Evolutionary conservation across 2,888 invertebrate species (phyloP).

Genomic region (Kuschelorhynchus macadamiae): DNA sequence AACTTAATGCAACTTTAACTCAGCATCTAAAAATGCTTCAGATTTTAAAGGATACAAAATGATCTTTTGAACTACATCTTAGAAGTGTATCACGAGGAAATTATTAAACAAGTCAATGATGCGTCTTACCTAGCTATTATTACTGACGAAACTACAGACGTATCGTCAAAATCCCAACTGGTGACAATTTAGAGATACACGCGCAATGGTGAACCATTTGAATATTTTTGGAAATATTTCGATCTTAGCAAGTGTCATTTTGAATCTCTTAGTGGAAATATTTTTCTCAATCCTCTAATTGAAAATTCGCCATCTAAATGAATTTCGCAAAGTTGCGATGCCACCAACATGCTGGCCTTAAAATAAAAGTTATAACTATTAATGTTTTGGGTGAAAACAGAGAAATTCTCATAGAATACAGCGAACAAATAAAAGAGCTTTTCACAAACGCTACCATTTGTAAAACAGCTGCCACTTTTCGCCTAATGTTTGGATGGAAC

Average conservation of each 20-base stretch:
- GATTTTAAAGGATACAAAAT: slow-evolving; percentile 55
- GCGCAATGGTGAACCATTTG: slow-evolving; percentile 34
- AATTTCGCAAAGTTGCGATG: slow-evolving; percentile 49
- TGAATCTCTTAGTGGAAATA: slow-evolving; percentile 3
- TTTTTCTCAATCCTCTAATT: slow-evolving; percentile 41
- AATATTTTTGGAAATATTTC: slow-evolving; percentile 57
- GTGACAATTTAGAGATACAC: slow-evolving; percentile 57
- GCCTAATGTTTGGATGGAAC: too few relatives aligned
- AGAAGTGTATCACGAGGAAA: slow-evolving; percentile 56
- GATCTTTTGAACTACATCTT: slow-evolving; percentile 52
- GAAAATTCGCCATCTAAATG: slow-evolving; percentile 33
- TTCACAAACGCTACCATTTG: too few relatives aligned
- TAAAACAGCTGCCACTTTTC: too few relatives aligned
- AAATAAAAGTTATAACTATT: slow-evolving; percentile 36
- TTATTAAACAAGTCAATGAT: slow-evolving; percentile 53
- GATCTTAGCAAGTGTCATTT: slow-evolving; percentile 19
- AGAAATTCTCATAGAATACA: too few relatives aligned
- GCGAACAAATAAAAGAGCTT: too few relatives aligned
- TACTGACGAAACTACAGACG: slow-evolving; percentile 60
- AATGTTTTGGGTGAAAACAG: too few relatives aligned
- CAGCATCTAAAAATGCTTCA: slow-evolving; percentile 54
- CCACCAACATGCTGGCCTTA: slow-evolving; percentile 44
- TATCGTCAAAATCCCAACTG: slow-evolving; percentile 52
- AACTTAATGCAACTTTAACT: slow-evolving; percentile 52
- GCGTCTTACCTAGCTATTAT: slow-evolving; percentile 53